phyloP scores from a whole-genome alignment of 2,113 vertebrate genomes.

The Spermophilus dauricus region DNA sequence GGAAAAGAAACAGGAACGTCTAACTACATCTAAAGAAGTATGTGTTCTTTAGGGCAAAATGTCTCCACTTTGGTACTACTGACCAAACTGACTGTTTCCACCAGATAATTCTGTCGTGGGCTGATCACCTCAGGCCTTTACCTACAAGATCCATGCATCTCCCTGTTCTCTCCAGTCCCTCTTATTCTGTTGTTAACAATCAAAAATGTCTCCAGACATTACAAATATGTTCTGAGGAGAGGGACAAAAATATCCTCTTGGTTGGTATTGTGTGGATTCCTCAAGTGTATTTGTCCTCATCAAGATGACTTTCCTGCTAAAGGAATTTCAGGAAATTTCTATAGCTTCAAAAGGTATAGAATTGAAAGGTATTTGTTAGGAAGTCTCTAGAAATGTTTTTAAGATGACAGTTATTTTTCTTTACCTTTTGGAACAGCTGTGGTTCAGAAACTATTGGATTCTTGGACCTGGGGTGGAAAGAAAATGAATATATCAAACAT shows the following conservation, averaged over 20 bases:
- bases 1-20: background rate
- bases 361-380: background rate
- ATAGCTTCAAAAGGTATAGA: background rate
- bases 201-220: background rate
- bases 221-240: background rate
- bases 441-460: background rate
- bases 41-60: background rate
- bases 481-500: background rate
- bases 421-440: background rate
- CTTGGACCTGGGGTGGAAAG: background rate
- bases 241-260: background rate
- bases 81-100: background rate
- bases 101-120: no score
- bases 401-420: background rate
- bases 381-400: background rate
- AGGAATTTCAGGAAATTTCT: background rate
- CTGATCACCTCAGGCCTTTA: background rate
- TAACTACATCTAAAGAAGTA: background rate
- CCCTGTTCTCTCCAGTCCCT: background rate
- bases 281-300: background rate
- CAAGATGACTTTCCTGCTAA: conserved; percentile 15
- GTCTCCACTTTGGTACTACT: background rate
- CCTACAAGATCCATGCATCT: background rate
- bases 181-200: background rate
- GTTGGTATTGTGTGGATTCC: background rate